Base-by-base conservation (phyloP, 2,113 vertebrate species). In the Oenanthe melanoleuca region DNA sequence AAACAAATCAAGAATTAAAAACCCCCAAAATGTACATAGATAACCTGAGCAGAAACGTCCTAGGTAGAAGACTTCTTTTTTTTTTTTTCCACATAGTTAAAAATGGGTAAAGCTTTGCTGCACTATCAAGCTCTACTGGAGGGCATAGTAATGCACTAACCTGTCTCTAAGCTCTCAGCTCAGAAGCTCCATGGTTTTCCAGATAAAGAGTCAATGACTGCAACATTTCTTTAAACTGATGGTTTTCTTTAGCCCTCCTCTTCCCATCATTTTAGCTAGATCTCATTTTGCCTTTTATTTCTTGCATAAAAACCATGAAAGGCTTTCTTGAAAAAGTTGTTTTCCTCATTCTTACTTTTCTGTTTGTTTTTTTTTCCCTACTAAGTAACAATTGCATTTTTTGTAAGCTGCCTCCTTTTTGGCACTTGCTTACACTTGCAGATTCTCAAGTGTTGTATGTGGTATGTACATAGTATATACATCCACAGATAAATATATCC, bases 251-350 rank as follows among this genome's bases (percentile, higher is more conserved):
- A 5, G 20, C 21, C 4, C 5, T 80, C 33, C 42, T 50, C 42
- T 53, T 80, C 34, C 38, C 29, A 22, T 47, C 1, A 87, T 55
- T 91, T 94, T 55, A 59, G 12, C 28, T 60, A 71, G 6, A 34
- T 33, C 14, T 81, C 18, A 34, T 71, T 72, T 52, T 55, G 26
- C 14, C 47, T 84, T 34, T 60, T 86, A 31, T 12, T 80, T 82
- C 38, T 88, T 4, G 3, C 38, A 66, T 31, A 26, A 42, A 53
- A 12, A 11, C 38, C 0, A 0, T 25, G 31, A 57, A 2, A n/a
- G 5, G 17, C 37, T 40, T 80, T 65, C 53, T 53, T 53, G 10
- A 37, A 80, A 67, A 86, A 73, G 17, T 44, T 59, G 3, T 13
- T 28, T 11, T 5, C 15, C 5, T 33, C 8, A 42, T n/a, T 26